Evolutionary conservation across 2,113 vertebrate genomes (phyloP).

Genomic region (Leucosticte australis): DNA sequence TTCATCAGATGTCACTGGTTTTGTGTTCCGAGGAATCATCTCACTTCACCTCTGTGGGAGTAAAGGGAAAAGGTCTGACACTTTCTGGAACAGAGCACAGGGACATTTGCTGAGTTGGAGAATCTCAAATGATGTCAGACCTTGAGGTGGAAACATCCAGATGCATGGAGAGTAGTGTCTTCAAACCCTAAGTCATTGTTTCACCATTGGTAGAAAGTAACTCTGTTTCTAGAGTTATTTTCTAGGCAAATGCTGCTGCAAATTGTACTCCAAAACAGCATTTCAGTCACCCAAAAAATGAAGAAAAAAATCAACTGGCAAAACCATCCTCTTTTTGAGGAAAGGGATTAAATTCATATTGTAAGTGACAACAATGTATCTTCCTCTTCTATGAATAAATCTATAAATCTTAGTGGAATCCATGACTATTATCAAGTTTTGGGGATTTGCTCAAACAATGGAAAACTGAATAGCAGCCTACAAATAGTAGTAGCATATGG

Average conservation of each 20-base stretch:
- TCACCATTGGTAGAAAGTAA: not conserved
- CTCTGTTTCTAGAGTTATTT: not conserved
- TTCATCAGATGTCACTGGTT: not conserved
- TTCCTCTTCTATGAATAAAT: not conserved
- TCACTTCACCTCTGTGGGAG: not conserved
- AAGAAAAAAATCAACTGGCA: not conserved
- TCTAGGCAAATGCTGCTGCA: not conserved
- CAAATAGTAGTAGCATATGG: not conserved
- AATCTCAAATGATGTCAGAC: not conserved
- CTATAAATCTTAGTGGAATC: not conserved
- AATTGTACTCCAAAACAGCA: not conserved
- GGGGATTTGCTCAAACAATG: not conserved
- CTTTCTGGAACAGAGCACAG: not conserved
- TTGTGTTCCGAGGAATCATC: not conserved
- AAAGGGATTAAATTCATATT: not conserved
- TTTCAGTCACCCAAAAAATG: not conserved
- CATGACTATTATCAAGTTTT: not conserved
- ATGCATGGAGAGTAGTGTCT: not conserved
- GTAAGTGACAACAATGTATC: not conserved
- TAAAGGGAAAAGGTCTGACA: not conserved
- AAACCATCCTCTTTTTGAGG: not conserved
- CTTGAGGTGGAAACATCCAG: not conserved
- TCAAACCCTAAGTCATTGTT: not conserved
- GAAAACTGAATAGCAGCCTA: not conserved
- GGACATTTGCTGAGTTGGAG: not conserved